Base-by-base conservation (phyloP, 2,797 vertebrate species). In the Eutrigla gurnardus region DNA sequence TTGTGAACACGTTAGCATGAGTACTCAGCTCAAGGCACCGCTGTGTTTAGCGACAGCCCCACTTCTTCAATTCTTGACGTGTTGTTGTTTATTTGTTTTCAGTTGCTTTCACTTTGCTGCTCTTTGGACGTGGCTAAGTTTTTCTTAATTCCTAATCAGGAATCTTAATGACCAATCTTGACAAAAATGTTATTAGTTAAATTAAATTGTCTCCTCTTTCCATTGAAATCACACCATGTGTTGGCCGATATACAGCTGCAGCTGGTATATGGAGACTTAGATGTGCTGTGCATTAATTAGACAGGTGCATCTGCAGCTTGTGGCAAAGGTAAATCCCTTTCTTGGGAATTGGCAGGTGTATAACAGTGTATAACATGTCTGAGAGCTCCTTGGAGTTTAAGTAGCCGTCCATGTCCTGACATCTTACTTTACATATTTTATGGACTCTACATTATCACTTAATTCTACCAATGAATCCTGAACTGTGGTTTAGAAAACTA, bases 291-390 rank as follows among this genome's bases (percentile, higher is more conserved):
- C 64, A 61, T 88, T 83, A 86, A 83, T 89, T 84, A 81, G 63
- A 59, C 58, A 1, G 39, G 39, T 69, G 67, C 64, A 78, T 70
- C 71, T 81, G 80, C 71, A 78, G 75, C 65, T 68, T 35, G 43
- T 81, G 59, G 72, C 62, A 78, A 70, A 81, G 59, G 62, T 84
- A 82, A 81, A 82, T 72, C 80, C 78, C 78, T 78, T 81, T 78
- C 46, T 73, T 81, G 73, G 69, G 68, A 81, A 70, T 58, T 71
- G 63, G 54, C 74, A 72, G 68, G 50, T 78, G 73, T 57, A 61
- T 39, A 66, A 69, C 60, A 63, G 50, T 78, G 73, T 57, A 61
- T 39, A 66, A 69, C 60, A 63, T 9, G 55, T 81, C 77, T 54
- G 14, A 46, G 45, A 65, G 54, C 80, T 73, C 11, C 36, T 37